These are phyloP conservation scores for Dryobota labecula DNA, from an alignment of 2,888 invertebrate species.

Conservation along the genomic window DNA sequence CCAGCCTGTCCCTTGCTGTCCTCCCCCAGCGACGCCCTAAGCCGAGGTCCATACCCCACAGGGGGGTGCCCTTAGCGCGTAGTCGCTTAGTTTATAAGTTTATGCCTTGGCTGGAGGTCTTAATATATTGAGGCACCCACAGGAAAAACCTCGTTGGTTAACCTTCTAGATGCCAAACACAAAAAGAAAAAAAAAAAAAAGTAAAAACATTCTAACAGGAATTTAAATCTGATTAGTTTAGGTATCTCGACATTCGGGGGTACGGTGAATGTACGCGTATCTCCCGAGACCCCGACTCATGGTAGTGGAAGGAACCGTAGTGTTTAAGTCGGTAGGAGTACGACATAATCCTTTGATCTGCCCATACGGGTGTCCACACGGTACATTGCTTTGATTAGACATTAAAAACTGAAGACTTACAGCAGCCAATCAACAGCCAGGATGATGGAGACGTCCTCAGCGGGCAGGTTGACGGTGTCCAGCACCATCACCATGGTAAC, in stretches of 20 bases:
- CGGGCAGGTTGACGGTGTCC: constrained; percentile 97
- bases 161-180: no score
- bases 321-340: background rate
- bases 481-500: constrained; percentile 99
- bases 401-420: constrained; percentile 89
- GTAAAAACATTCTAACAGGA: background rate
- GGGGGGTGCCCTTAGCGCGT: no score
- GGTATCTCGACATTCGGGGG: background rate
- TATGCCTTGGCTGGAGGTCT: no score
- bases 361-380: background rate
- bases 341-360: background rate
- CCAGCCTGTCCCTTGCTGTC: no score
- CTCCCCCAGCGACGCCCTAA: no score
- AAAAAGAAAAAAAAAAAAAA: no score
- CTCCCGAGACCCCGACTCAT: background rate
- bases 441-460: constrained; percentile 97
- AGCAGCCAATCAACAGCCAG: constrained; percentile 98
- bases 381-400: background rate
- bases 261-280: background rate
- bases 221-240: background rate
- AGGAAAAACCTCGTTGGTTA: no score
- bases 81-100: no score
- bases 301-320: background rate
- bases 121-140: no score
- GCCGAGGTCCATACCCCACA: no score